Conservation (phyloP, 1,140 invertebrate species). For the Euura lappo region DNA sequence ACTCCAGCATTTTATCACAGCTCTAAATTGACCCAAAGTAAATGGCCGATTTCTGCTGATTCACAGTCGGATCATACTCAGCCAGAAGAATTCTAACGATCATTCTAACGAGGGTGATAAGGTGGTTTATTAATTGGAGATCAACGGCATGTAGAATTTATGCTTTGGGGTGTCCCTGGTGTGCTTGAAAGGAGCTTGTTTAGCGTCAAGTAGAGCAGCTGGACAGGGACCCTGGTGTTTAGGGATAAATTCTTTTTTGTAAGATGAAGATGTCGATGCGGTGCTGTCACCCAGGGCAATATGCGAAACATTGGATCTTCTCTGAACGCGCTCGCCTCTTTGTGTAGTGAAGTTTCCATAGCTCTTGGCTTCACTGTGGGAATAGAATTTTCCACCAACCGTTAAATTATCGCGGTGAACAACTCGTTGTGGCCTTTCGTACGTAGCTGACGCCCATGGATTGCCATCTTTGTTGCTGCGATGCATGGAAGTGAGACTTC, state of each 20-base stretch:
- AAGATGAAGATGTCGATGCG: slow-evolving; percentile 65
- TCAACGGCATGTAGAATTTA: slow-evolving; percentile 77
- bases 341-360: slow-evolving; percentile 72
- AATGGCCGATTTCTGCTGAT: neutral
- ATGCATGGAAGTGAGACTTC: slow-evolving; percentile 78
- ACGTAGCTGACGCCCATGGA: slow-evolving; percentile 60
- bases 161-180: slow-evolving; percentile 82
- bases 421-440: slow-evolving; percentile 61
- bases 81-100: neutral
- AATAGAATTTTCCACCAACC: slow-evolving; percentile 74
- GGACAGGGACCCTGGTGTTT: slow-evolving; percentile 76
- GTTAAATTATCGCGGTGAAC: slow-evolving; percentile 68
- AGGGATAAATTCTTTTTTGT: slow-evolving; percentile 77
- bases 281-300: slow-evolving; percentile 73
- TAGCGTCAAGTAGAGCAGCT: slow-evolving; percentile 74
- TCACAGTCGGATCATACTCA: neutral
- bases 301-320: slow-evolving; percentile 71
- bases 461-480: slow-evolving; percentile 62
- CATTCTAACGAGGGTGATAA: neutral
- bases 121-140: slow-evolving; percentile 39
- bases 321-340: slow-evolving; percentile 61
- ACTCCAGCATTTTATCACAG: neutral
- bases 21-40: slow-evolving; percentile 22
- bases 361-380: slow-evolving; percentile 68
- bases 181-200: slow-evolving; percentile 78